These are phyloP conservation scores for Erpobdella octoculata DNA, from an alignment of 2,888 invertebrate genomes.

Conservation along the genomic window DNA sequence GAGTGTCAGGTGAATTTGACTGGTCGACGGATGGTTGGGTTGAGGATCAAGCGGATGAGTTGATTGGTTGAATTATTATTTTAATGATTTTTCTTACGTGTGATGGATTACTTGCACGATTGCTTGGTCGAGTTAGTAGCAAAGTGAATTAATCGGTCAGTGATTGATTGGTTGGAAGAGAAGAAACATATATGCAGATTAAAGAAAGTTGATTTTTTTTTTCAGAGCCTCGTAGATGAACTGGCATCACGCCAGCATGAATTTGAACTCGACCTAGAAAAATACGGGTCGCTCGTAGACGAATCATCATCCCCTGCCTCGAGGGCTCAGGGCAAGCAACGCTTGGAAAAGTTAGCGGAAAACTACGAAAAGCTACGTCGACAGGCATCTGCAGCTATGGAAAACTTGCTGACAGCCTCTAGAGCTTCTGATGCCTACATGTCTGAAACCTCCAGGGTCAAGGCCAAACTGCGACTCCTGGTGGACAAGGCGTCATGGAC, in stretches of 20 bases:
- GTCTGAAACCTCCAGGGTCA: not conserved
- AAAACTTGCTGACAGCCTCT: not conserved
- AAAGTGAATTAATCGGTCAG: too few relatives aligned
- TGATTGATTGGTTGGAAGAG: too few relatives aligned
- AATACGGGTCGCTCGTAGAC: not conserved
- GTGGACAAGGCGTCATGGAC: constrained; percentile 25
- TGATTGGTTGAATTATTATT: too few relatives aligned
- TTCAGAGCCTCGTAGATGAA: not conserved
- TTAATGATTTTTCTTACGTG: not conserved
- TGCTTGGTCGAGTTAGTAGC: not conserved
- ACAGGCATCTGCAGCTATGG: not conserved
- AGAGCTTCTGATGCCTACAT: constrained; percentile 4
- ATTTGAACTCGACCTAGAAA: constrained; percentile 4
- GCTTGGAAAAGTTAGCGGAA: not conserved
- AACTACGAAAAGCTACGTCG: not conserved
- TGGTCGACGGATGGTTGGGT: too few relatives aligned
- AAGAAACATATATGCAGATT: too few relatives aligned
- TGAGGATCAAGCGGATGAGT: too few relatives aligned
- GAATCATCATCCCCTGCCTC: not conserved
- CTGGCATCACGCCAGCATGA: not conserved
- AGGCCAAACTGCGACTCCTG: constrained; percentile 10
- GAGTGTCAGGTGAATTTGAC: constrained; percentile 16
- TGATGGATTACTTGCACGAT: not conserved
- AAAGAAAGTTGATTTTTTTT: too few relatives aligned
- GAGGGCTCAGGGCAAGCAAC: not conserved